These are phyloP conservation scores for Crotalus helleri DNA, from an alignment of 2,113 vertebrate species.

Conservation along the genomic window DNA sequence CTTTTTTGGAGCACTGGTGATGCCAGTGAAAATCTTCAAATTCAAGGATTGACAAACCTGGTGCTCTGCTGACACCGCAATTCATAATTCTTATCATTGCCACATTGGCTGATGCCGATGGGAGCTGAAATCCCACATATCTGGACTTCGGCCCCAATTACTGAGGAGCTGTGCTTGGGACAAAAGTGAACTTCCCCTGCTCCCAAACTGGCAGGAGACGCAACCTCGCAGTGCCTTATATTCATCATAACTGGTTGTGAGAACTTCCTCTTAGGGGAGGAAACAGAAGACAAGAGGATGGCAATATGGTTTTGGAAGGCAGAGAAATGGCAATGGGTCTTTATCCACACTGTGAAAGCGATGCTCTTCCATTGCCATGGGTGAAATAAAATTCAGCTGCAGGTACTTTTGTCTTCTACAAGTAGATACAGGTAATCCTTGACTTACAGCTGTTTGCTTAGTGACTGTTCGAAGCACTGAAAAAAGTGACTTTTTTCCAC, in stretches of 20 bases:
- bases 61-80: neutral
- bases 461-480: neutral
- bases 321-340: neutral
- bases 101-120: neutral
- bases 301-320: neutral
- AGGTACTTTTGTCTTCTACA: neutral
- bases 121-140: neutral
- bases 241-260: neutral
- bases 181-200: neutral
- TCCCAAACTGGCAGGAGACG: neutral
- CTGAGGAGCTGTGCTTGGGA: neutral
- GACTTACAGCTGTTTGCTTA: neutral
- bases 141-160: neutral
- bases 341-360: neutral
- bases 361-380: neutral
- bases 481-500: neutral
- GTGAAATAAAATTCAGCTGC: neutral
- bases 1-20: neutral
- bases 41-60: neutral
- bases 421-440: neutral
- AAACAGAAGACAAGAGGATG: neutral
- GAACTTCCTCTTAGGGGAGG: neutral
- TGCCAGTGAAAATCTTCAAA: neutral
- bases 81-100: neutral
- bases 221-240: neutral